A percentile compares a stretch with the other conserved stretches of the same genome.
phyloP scores from a whole-genome alignment of 1,140 invertebrate genomes.

The Pinna nobilis region DNA sequence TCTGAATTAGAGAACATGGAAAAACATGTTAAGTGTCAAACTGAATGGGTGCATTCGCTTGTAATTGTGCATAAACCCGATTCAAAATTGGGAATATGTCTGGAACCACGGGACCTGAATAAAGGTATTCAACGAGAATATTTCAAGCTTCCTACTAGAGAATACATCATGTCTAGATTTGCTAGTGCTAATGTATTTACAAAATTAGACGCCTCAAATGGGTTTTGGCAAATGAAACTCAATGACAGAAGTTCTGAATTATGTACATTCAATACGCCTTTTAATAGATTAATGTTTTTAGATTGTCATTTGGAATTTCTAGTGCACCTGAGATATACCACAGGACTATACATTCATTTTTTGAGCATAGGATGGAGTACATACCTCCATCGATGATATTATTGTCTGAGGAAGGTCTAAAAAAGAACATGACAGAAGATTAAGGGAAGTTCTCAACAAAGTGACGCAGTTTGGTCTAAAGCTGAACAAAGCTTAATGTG shows the following conservation, averaged over 20 bases:
- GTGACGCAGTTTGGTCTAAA: slow-evolving; percentile 57
- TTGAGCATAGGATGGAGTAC: slow-evolving; percentile 60
- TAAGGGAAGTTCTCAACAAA: slow-evolving; percentile 2
- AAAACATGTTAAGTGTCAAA: too few relatives aligned
- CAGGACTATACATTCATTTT: slow-evolving; percentile 53
- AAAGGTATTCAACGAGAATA: too few relatives aligned
- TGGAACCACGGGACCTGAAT: too few relatives aligned
- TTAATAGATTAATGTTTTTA: slow-evolving; percentile 49
- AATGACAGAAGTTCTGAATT: too few relatives aligned
- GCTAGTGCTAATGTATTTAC: too few relatives aligned
- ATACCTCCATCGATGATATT: slow-evolving; percentile 69
- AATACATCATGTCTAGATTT: too few relatives aligned
- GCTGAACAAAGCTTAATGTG: too few relatives aligned
- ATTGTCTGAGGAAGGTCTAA: slow-evolving; percentile 54
- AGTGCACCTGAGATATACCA: slow-evolving; percentile 61
- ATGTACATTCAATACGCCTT: slow-evolving; percentile 7
- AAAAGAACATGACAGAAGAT: slow-evolving; percentile 56
- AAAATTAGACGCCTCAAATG: slow-evolving; percentile 17
- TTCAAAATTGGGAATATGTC: too few relatives aligned
- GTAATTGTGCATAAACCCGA: too few relatives aligned
- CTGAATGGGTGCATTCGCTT: too few relatives aligned
- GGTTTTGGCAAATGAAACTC: slow-evolving; percentile 5
- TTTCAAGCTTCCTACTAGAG: too few relatives aligned
- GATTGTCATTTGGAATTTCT: slow-evolving; percentile 39
- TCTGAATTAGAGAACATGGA: too few relatives aligned